Base-by-base conservation (phyloP, 2,888 invertebrate genomes). In the Cylindroiulus punctatus region DNA sequence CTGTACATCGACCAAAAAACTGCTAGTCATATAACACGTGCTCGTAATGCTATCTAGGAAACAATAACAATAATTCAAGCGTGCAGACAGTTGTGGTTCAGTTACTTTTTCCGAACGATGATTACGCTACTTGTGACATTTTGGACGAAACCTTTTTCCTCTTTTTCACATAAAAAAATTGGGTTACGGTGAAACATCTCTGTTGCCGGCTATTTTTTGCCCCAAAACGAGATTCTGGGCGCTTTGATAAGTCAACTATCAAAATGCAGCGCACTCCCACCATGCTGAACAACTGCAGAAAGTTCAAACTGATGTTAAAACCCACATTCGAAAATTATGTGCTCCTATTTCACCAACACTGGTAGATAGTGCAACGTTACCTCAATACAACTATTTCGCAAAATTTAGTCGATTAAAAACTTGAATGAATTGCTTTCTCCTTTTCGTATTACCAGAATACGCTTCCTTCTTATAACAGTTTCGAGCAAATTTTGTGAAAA, bases 21-120 rank as follows among this genome's bases (percentile, higher is more conserved):
- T 30, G 76, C 76, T 76, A 76, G 76, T 76, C 76, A 76, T 76
- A 76, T 76, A 76, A 76, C 76, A 76, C 76, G 76, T 76, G 30
- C 76, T 30, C 30, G 30, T 30, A 76, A 44, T 76, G 76, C 32
- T 76, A 76, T 76, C 76, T 76, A 76, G 76, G 76, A 76, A 76
- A 76, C 76, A 76, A 76, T 76, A 76, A 76, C 76, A 76, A 30
- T 76, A 76, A 76, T 76, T 76, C 76, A 30, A 76, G 76, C 76
- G 76, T 76, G 76, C 30, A 76, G 17, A 30, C 30, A 17, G 76
- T 76, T 30, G 17, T 76, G 76, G 76, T 76, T 76, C 76, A 76
- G 14, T 76, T 32, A 76, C 30, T 76, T 30, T 65, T 76, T 76
- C 76, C 30, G 76, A 76, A 76, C 26, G 76, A 76, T 76, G 76